phyloP scores from a whole-genome alignment of 2,113 vertebrate species.

The Gallinago media region DNA sequence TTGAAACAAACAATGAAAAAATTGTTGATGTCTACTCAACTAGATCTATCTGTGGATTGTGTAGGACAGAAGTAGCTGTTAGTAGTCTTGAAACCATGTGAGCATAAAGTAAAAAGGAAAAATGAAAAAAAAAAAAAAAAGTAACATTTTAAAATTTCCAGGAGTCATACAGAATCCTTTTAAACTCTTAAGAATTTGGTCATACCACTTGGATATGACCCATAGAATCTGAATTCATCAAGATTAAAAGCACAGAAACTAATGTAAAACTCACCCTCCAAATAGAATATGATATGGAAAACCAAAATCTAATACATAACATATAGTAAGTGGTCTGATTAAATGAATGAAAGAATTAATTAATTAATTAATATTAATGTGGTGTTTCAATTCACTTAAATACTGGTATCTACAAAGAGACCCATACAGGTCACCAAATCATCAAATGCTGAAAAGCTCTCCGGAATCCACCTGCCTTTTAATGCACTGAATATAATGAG shows the following conservation, averaged over 20 bases:
- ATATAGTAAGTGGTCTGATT: background rate
- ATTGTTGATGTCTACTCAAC: background rate
- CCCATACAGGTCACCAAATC: background rate
- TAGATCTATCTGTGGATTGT: background rate
- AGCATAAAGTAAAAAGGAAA: background rate
- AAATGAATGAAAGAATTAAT: no score
- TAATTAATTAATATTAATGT: no score
- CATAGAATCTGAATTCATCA: background rate
- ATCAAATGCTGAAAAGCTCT: background rate
- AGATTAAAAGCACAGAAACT: background rate
- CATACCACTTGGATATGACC: background rate
- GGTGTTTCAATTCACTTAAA: background rate
- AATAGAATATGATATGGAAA: background rate
- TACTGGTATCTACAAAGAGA: background rate
- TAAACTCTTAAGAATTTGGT: background rate
- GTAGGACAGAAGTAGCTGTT: constrained; percentile 41
- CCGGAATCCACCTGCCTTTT: background rate
- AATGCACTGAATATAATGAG: background rate
- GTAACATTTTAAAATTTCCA: background rate
- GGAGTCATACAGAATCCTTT: background rate
- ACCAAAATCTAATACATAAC: background rate
- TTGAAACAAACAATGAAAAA: constrained; percentile 24
- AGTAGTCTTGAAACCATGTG: background rate
- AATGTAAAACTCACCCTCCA: background rate
- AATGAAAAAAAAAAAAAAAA: background rate